Evolutionary conservation across 2,113 vertebrate species (phyloP).

Genomic region (Ursus arctos): DNA sequence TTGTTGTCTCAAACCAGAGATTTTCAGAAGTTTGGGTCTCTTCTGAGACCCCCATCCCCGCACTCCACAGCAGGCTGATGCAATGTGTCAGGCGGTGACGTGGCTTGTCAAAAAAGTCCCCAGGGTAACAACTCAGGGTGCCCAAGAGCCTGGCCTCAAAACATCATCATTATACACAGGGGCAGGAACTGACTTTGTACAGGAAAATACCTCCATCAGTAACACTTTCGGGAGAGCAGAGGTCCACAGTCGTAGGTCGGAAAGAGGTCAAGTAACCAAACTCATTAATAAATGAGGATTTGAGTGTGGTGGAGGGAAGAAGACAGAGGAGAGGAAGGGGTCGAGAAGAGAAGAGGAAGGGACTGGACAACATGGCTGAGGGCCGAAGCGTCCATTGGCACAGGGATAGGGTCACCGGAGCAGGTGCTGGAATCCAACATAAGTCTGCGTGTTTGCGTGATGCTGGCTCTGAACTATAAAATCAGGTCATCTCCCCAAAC

Average conservation of each 20-base stretch:
- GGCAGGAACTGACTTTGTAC: background rate
- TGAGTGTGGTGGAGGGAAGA: background rate
- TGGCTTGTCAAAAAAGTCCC: background rate
- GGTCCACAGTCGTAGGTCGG: background rate
- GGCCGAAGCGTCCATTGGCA: no score
- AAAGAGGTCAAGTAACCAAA: background rate
- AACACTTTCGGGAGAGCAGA: background rate
- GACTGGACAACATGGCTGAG: background rate
- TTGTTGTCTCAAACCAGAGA: background rate
- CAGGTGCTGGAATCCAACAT: background rate
- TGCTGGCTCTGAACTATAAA: background rate
- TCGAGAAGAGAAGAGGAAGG: background rate
- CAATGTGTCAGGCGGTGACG: fast-evolving
- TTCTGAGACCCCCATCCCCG: no score
- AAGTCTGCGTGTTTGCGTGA: background rate
- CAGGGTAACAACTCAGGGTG: background rate
- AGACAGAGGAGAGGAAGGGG: background rate
- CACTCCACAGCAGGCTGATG: no score
- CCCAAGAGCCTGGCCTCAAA: background rate
- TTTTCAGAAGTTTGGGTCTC: background rate
- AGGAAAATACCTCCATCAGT: background rate
- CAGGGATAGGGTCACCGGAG: background rate
- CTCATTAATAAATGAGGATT: background rate
- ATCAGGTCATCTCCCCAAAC: background rate
- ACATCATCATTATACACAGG: background rate